Evolutionary conservation across 1,140 invertebrate genomes (phyloP), one percentile per base, ranked within the genome.

Genomic region (Lordiphosa stackelbergi): DNA sequence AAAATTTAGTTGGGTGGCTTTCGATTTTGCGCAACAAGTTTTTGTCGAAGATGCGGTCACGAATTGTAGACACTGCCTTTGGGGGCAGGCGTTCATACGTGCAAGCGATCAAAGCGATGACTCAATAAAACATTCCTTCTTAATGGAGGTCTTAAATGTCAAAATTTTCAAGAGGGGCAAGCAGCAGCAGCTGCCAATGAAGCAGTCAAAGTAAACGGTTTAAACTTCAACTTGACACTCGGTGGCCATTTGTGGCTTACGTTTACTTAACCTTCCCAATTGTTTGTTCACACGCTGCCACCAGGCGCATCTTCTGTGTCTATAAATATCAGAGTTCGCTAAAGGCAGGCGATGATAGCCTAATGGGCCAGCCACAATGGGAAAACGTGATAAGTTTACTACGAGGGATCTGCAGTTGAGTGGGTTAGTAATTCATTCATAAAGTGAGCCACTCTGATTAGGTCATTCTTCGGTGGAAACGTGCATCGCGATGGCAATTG

Each of bases 221-320:
- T 84, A 83, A 83, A 83, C 77, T 83, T 83, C 73, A 83, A 83
- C 77, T 83, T 83, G 77, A 83, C 73, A 77, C 74, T 81, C 56
- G 48, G 46, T 11, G n/a, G 45, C 7, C 37, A 51, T 31, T 51
- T 22, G 12, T 36, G 4, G 48, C 42, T 40, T 38, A 43, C 58
- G 60, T 53, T 69, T 83, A 60, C 68, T 65, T 77, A 83, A 77
- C 77, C 77, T 83, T 83, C 77, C 40, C 31, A 47, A 6, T 45
- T 19, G 66, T 75, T 45, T 19, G 66, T 75, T 81, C 75, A 77
- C 75, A 81, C 75, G 75, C 74, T 79, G 73, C 58, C 51, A 63
- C 40, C 28, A 31, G 28, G 28, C 28, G 28, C 28, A 35, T 74
- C 66, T 53, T 69, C 56, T 68, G 37, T 54, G 54, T 66, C 61